Percentiles rank a stretch among this genome's conserved stretches.
Conservation (phyloP, 2,888 invertebrate species). For the Chloroclystis v-ata region DNA sequence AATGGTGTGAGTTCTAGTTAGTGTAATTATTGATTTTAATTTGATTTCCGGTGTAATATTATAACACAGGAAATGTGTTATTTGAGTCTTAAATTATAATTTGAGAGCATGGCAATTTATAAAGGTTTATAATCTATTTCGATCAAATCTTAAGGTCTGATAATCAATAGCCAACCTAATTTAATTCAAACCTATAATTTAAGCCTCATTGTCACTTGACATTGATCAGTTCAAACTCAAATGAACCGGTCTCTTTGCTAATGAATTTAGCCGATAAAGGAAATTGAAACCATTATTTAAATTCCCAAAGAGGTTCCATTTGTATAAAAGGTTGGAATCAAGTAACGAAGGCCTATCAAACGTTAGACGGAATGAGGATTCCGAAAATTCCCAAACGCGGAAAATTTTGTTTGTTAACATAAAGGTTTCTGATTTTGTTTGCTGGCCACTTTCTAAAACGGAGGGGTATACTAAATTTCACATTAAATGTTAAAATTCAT, state of each 20-base stretch:
- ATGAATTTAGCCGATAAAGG: conserved; percentile 13
- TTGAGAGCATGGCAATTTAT: too few relatives aligned
- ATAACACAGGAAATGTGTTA: too few relatives aligned
- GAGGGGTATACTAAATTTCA: too few relatives aligned
- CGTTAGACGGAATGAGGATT: conserved; percentile 7
- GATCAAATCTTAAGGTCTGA: too few relatives aligned
- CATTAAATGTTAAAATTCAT: too few relatives aligned
- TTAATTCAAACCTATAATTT: too few relatives aligned
- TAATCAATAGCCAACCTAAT: too few relatives aligned
- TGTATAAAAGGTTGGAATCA: conserved; percentile 14
- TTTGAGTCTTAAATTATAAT: too few relatives aligned
- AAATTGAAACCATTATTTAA: conserved; percentile 19
- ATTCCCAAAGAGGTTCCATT: conserved; percentile 13
- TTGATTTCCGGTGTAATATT: too few relatives aligned
- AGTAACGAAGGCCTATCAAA: conserved; percentile 5
- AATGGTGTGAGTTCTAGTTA: too few relatives aligned
- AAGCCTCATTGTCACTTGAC: not conserved
- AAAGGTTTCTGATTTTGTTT: not conserved
- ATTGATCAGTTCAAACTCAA: not conserved
- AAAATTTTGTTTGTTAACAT: not conserved
- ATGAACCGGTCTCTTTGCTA: conserved; percentile 6
- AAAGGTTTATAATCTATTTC: too few relatives aligned
- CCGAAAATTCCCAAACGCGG: not conserved
- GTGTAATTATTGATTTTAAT: too few relatives aligned
- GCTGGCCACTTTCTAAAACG: not conserved